Percentiles rank a stretch among this genome's conserved stretches.
Conservation (phyloP, 2,888 invertebrate species). For the Augochlorella aurata region DNA sequence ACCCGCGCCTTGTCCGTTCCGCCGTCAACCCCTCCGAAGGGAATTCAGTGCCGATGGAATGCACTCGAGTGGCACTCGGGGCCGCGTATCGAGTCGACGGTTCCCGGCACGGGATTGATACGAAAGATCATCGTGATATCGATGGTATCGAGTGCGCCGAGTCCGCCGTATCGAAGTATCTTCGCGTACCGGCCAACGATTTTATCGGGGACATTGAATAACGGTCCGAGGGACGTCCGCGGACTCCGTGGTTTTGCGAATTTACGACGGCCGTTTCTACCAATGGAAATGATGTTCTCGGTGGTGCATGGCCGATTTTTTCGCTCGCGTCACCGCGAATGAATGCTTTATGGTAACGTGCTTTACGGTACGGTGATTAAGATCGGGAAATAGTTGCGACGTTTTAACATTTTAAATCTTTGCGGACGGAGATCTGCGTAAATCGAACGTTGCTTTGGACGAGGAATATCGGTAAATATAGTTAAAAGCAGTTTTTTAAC, state of each 20-base stretch:
- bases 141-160: conserved; percentile 29
- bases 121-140: conserved; percentile 46
- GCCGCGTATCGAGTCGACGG: conserved; percentile 41
- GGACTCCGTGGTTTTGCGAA: conserved; percentile 36
- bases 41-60: conserved; percentile 54
- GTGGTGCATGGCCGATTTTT: too few species aligned
- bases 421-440: too few species aligned
- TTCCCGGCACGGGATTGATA: conserved; percentile 45
- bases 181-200: conserved; percentile 33
- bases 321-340: too few species aligned
- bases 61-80: conserved; percentile 50
- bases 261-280: conserved; percentile 19
- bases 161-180: conserved; percentile 24
- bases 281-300: background rate
- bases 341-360: too few species aligned
- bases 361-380: too few species aligned
- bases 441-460: too few species aligned
- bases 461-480: too few species aligned
- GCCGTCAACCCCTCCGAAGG: conserved; percentile 21
- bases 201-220: conserved; percentile 44
- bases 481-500: too few species aligned
- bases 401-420: too few species aligned
- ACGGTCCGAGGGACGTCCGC: conserved; percentile 1
- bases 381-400: too few species aligned
- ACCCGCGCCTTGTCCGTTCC: background rate